Base-by-base conservation (phyloP, 2,888 invertebrate species). In the Acanthosepion lycidas region DNA sequence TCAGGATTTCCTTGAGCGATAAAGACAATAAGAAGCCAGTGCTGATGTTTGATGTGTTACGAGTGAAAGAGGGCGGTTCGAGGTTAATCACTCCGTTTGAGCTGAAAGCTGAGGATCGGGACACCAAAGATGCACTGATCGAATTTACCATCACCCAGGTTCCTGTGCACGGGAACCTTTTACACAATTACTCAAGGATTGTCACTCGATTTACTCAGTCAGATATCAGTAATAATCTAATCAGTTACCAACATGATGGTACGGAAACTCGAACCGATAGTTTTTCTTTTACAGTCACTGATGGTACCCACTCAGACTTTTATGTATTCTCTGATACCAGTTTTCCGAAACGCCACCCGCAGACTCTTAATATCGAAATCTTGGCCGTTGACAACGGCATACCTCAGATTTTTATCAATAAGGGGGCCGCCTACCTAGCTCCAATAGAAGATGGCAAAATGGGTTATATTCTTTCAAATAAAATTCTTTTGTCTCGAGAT, bases 191-290 rank as follows among this genome's bases (percentile, higher is more conserved):
- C 91, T 96, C 96, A 6, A 94, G 95, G 51, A 96, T 96, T 33
- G 96, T 97, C 20, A 96, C 96, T 4, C 95, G 95, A 26, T 97
- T 97, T 95, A 97, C 97, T 6, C 96, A 97, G 96, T 95, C 96
- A 33, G 97, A 97, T 95, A 95, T 97, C 64, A 96, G 96, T 49
- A 95, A 96, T 48, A 97, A 97, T 94, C 94, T 96, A 94, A 97
- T 97, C 94, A 96, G 96, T 92, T 97, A 97, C 95, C 97, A 97
- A 51, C 97, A 97, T 96, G 97, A 97, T 95, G 97, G 97, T n/a
- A 96, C 97, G 0, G 97, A 97, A 95, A 97, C 97, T 0, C 92
- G 95, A 9, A 95, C 95, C 9, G 97, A 97, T 95, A 96, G 96
- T 93, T 97, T 97, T 95, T 96, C 96, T 3, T 96, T 97, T 95